Evolutionary conservation across 2,113 vertebrate genomes (phyloP), one percentile per base, ranked within the genome.

Genomic region (zebrafish (Danio rerio)): DNA sequence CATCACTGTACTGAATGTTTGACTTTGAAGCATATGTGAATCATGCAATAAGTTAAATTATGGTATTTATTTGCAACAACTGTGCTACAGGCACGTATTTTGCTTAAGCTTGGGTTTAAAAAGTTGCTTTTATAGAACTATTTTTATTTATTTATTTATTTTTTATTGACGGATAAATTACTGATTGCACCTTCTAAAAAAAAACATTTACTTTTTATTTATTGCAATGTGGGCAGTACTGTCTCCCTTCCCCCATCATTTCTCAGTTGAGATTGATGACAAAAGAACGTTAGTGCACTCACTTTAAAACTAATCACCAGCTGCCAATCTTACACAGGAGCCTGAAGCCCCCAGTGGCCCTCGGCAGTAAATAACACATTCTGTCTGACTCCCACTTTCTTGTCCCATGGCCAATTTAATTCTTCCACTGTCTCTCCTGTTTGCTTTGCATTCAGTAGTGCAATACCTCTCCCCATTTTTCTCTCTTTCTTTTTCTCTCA

Each of bases 231-330:
- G 73, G 75, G 58, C 66, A 56, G 52, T 43, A 21, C 75, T 9
- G 10, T 58, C 21, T 82, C 79, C 20, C 56, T 85, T 81, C 80
- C 61, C 73, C 53, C 31, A 61, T 15, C 50, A 65, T 62, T 81
- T 69, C 59, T 75, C 65, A 63, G 20, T 59, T 71, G 84, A 88
- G 85, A 84, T 81, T 81, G 85, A 85, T 87, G 86, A 82, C 72
- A 73, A 71, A 55, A 53, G 75, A 78, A 80, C 21, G 50, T 68
- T 84, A 74, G 83, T 83, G 83, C 63, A 81, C 73, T 81, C 84
- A 87, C 81, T 87, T 86, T 91, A 65, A 88, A 89, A 90, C 83
- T 84, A 88, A 90, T 91, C 87, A 86, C 80, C 75, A 73, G 73
- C 86, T 91, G 91, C 90, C 87, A 89, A 78, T 89, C 89, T 85